phyloP scores from a whole-genome alignment of 1,140 invertebrate genomes.

The Hylyphantes graminicola region DNA sequence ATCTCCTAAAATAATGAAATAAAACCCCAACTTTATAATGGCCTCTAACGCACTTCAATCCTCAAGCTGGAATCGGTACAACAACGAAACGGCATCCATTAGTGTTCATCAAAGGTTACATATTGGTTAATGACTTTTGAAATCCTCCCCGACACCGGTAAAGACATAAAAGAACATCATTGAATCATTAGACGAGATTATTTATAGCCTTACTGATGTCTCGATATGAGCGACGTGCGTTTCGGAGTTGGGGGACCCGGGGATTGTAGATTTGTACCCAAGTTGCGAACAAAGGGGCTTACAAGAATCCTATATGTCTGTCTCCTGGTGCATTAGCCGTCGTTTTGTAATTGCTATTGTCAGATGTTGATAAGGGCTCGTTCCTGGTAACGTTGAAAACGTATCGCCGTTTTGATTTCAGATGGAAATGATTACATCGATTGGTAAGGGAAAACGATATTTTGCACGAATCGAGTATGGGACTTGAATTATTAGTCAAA shows the following conservation, averaged over 20 bases:
- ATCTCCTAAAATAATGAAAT: background rate
- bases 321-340: background rate
- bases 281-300: slow-evolving; percentile 15
- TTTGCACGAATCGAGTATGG: too few species aligned
- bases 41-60: slow-evolving; percentile 21
- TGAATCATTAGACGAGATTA: slow-evolving; percentile 42
- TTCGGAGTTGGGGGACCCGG: background rate
- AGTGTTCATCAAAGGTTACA: slow-evolving; percentile 46
- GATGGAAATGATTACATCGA: too few species aligned
- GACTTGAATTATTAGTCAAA: too few species aligned
- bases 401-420: too few species aligned
- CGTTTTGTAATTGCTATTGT: slow-evolving; percentile 32
- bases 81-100: slow-evolving; percentile 31
- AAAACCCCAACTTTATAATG: slow-evolving; percentile 25
- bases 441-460: too few species aligned
- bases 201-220: slow-evolving; percentile 34
- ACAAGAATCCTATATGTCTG: too few species aligned
- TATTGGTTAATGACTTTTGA: slow-evolving; percentile 47
- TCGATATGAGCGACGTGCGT: slow-evolving; percentile 11
- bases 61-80: slow-evolving; percentile 12
- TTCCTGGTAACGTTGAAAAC: slow-evolving; percentile 1
- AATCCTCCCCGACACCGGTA: slow-evolving; percentile 1
- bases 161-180: slow-evolving; percentile 36
- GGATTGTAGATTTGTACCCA: slow-evolving; percentile 32
- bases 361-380: slow-evolving; percentile 2